Percentiles rank a stretch among this genome's conserved stretches.
These are phyloP conservation scores for Montipora foliosa DNA, from an alignment of 64 coral and sea anemone genomes.

Conservation along the genomic window DNA sequence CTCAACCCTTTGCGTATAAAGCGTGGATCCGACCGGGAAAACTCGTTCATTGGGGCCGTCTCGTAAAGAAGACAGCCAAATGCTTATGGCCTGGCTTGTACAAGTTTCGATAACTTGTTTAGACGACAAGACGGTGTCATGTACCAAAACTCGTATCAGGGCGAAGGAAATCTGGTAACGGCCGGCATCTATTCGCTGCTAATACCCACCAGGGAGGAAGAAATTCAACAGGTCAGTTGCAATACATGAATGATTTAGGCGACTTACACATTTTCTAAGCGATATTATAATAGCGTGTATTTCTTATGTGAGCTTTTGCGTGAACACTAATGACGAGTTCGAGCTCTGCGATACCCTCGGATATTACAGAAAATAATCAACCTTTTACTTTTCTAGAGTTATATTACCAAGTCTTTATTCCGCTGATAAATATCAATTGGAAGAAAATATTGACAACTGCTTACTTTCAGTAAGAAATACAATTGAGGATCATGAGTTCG, in stretches of 20 bases:
- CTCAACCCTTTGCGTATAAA: too few relatives aligned
- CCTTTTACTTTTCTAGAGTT: background rate
- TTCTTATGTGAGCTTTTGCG: background rate
- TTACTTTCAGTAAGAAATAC: background rate
- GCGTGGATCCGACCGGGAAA: too few relatives aligned
- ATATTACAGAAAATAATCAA: background rate
- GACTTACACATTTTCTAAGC: background rate
- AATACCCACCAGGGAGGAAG: constrained; percentile 63
- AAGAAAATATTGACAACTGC: constrained; percentile 5
- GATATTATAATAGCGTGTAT: background rate
- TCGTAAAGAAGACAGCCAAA: background rate
- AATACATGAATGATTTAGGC: background rate
- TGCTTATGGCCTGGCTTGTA: constrained; percentile 32
- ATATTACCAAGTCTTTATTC: background rate
- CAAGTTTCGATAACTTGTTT: constrained; percentile 32
- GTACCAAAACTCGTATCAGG: constrained; percentile 40
- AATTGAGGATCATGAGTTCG: background rate
- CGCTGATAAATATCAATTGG: background rate
- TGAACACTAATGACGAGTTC: background rate
- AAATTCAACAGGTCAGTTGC: constrained; percentile 64
- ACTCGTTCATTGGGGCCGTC: background rate
- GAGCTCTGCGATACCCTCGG: background rate
- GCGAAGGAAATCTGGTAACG: constrained; percentile 54
- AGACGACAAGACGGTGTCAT: constrained; percentile 11
- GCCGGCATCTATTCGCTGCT: constrained; percentile 66